These are phyloP conservation scores for Tolmerus cingulatus DNA, from an alignment of 2,888 invertebrate genomes.

Conservation along the genomic window DNA sequence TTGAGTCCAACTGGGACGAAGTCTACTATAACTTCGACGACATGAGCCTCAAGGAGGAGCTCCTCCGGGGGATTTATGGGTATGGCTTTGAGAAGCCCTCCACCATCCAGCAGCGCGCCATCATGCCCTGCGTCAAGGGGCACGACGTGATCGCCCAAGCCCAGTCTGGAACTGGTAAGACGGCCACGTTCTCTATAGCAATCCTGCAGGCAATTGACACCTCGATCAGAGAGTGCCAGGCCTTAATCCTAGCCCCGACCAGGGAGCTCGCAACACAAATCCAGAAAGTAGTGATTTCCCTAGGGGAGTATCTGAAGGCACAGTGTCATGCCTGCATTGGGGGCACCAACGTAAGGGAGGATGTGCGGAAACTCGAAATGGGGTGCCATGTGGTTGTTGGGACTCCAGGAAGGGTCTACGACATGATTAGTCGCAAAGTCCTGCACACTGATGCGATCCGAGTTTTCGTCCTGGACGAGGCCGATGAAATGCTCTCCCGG, in stretches of 20 bases:
- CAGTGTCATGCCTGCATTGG: constrained; percentile 99
- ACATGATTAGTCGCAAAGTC: constrained; percentile 95
- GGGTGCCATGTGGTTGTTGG: constrained; percentile 98
- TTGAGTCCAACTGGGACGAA: constrained; percentile 93
- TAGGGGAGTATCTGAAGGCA: constrained; percentile 98
- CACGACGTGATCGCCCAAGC: constrained; percentile 99
- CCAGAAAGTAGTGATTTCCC: constrained; percentile 91
- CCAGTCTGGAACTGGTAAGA: constrained; percentile 99
- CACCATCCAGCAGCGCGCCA: constrained; percentile 98
- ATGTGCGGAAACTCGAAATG: constrained; percentile 90
- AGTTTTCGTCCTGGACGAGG: constrained; percentile 98
- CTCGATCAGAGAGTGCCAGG: constrained; percentile 89
- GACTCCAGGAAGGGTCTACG: constrained; percentile 96
- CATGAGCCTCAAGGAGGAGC: constrained; percentile 95
- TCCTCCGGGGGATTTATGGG: constrained; percentile 97
- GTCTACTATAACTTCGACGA: constrained; percentile 97
- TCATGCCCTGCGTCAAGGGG: constrained; percentile 95
- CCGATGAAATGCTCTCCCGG: constrained; percentile 99
- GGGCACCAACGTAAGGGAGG: constrained; percentile 97
- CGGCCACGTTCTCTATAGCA: constrained; percentile 98
- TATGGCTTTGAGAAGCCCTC: constrained; percentile 99
- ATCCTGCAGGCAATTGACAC: constrained; percentile 98
- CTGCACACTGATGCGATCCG: constrained; percentile 89
- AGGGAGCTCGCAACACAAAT: constrained; percentile 80
- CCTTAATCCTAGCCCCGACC: constrained; percentile 96